Evolutionary conservation across 64 coral and sea anemone genomes (phyloP), one percentile per base, ranked within the genome.

Genomic region (Orbicella faveolata): DNA sequence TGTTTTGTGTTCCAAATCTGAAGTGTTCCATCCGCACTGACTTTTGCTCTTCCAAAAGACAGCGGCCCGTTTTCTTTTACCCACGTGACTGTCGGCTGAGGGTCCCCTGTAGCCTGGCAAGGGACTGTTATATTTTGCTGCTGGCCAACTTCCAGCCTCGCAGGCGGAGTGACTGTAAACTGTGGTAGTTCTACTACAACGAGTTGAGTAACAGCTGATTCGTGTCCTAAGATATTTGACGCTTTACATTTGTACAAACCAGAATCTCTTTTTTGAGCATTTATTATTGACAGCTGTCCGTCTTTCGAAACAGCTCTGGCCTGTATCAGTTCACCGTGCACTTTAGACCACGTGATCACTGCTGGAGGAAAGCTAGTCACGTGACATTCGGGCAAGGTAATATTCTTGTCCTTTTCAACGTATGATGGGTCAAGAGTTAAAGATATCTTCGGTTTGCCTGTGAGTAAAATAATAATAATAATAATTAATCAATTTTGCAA

Each of bases 391-490:
- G 81, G 81, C 18, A 84, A n/a, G 26, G 55, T 84, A 37, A 84
- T 39, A 34, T 84, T 84, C 11, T 84, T 65, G 8, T 34, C 62
- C 76, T 78, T 74, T 68, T 84, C 74, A 61, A 48, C 82, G 39
- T 94, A 89, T 20, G 74, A 76, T 52, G 79, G 92, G 25, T 87
- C 80, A 18, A 48, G 62, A 7, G 44, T 30, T 52, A 94, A 57
- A 15, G 87, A 86, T 16, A 89, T 61, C 36, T 54, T 55, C 9
- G 92, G 92, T 25, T 21, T 26, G 52, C 44, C 83, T 87, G 64
- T 69, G 25, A 26, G 26, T 55, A 81, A 61, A 19, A 10, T 0
- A n/a, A 59, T 14, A 76, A 36, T 20, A 41, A 41, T 41, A 41
- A 41, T 2, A 41, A 41, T 41, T 30, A 41, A 41, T 41, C 39